Evolutionary conservation across 1,140 invertebrate species (phyloP), one percentile per base, ranked within the genome.

Genomic region (Saccostrea glomerata): DNA sequence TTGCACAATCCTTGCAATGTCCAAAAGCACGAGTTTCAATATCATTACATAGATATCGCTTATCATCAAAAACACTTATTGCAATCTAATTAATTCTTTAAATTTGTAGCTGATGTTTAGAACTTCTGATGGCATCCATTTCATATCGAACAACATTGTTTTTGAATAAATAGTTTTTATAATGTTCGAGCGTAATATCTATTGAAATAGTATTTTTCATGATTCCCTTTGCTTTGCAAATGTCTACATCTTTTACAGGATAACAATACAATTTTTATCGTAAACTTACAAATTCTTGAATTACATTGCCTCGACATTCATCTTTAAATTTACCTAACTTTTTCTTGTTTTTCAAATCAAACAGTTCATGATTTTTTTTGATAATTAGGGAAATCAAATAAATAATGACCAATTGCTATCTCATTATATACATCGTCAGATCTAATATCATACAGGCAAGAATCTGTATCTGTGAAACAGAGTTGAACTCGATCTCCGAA

Each of bases 391-490:
- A 88, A 90, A 86, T 93, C 87, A 63, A 89, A 91, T 23, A 90
- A 55, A n/a, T 90, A 23, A 12, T 4, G 0, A 36, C 83, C 25
- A n/a, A 87, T 6, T 25, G 47, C 15, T 85, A 88, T 89, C 25
- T 90, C 87, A 6, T 13, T 17, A 66, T 89, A 91, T 5, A 89
- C 25, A 70, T 90, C 63, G 0, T 86, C 20, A n/a, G 89, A 89
- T 30, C 73, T 30, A 0, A 88, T 55, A 7, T 82, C 40, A 20
- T 89, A 87, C 0, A 15, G 36, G 25, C 88, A 70, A 66, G 36
- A 60, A 73, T 90, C 86, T 0, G 90, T 91, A 40, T 89, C 90
- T 11, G 93, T 95, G 86, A 94, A 95, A 40, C 92, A 89, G 0
- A 95, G 73, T 40, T 85, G 86, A 9, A 36, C 30, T 36, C 30